Base-by-base conservation (phyloP, 2,888 invertebrate genomes). In the Archaeoteleia sp. region DNA sequence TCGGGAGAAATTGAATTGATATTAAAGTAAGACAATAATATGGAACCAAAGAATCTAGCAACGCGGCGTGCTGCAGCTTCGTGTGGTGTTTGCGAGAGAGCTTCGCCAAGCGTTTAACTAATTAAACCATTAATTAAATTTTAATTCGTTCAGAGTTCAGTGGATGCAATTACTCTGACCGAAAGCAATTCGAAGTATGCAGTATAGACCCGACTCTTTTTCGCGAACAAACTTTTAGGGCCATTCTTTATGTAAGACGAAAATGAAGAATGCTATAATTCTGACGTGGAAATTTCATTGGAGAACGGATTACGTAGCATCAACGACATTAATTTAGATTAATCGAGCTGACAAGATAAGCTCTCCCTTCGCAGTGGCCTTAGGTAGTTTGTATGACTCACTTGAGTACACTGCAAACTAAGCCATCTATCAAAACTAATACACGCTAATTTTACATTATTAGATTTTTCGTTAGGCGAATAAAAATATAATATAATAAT, bases 241-340 rank as follows among this genome's bases (percentile, higher is more conserved):
- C 30, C 40, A 32, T 37, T 39, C 40, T 46, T 46, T 12, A 35
- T 35, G 32, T 34, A 37, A 9, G 34, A 12, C 3, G 17, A 29
- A n/a, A 7, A 48, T 29, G 43, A 43, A 49, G 48, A 46, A 43
- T 51, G 34, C 10, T 12, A 5, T 43, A 34, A 43, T 51, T 37
- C 14, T 43, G 49, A 42, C 30, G 58, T 17, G 27, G 34, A 32
- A 40, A 51, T 42, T 35, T 49, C 58, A 49, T 63, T 63, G 63
- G 48, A 35, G n/a, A 39, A 40, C 39, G 35, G 48, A 68, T 54
- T 20, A 49, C 30, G 27, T 2, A 23, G 15, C 49, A 40, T 40
- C 17, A 29, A 10, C 25, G 43, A 51, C 68, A 40, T 63, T 68
- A 68, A 63, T 68, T 68, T 60, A 63, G 58, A 68, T 68, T 68